Base-by-base conservation (phyloP, 2,113 vertebrate genomes). In the Pachypanchax playfairii region DNA sequence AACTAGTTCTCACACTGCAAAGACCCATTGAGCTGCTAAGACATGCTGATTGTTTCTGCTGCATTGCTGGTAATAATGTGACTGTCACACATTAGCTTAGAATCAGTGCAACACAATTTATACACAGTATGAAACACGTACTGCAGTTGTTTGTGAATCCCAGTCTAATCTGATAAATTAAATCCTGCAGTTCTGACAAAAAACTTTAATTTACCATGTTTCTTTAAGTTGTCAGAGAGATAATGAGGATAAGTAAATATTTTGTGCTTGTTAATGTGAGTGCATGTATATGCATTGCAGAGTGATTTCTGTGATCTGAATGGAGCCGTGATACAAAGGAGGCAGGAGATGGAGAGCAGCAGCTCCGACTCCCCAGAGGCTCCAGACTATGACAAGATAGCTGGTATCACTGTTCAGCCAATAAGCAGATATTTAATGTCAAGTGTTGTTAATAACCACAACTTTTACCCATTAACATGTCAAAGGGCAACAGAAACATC, bases 291-390 rank as follows among this genome's bases (percentile, higher is more conserved):
- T n/a, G n/a, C n/a, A n/a, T n/a, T n/a, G 29, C 48, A 97, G 96
- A 91, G 90, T 48, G 92, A 95, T 48, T 93, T 94, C 76, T 90
- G 89, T 10, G 93, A 95, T 75, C 63, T 96, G 76, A 93, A 95
- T 29, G 91, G 91, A 74, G 88, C 92, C 10, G 83, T 93, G 39
- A 87, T 72, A 17, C 90, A 88, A 39, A 87, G 88, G 46, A 89
- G 92, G 56, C 90, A 89, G 73, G 93, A 92, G 28, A 82, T 92
- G 72, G 94, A 94, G 50, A 96, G 93, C 75, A 98, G 94, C 86
- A 97, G 95, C 70, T 96, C 95, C 12, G 95, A 95, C 35, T 98
- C 94, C 8, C 95, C n/a, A n/a, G n/a, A 95, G 74, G 94, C 91
- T 2, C 93, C 92, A 1, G 94, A 96, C 65, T 89, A 92, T 0